phyloP scores from a whole-genome alignment of 1,140 invertebrate species.

The Drosophila sucinea region DNA sequence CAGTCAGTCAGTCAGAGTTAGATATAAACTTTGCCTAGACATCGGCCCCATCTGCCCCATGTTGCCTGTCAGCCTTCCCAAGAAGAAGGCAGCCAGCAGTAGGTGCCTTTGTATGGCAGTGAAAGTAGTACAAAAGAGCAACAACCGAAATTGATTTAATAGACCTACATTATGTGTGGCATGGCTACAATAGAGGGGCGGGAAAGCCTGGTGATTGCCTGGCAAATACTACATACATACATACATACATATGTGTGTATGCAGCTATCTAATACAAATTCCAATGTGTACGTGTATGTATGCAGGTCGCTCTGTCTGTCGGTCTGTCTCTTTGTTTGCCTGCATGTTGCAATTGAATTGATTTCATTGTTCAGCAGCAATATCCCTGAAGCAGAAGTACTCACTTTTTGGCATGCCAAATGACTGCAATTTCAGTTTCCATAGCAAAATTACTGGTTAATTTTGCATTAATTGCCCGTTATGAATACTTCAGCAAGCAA shows the following conservation, averaged over 20 bases:
- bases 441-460: slow-evolving; percentile 18
- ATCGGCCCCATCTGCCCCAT: slow-evolving; percentile 18
- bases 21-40: slow-evolving; percentile 17
- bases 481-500: background rate
- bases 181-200: background rate
- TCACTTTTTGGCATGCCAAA: slow-evolving; percentile 18
- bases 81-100: slow-evolving; percentile 19
- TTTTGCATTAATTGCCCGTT: slow-evolving; percentile 19
- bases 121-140: slow-evolving; percentile 73
- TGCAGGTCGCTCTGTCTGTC: background rate
- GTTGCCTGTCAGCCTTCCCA: slow-evolving; percentile 10
- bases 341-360: slow-evolving; percentile 7
- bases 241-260: slow-evolving; percentile 1
- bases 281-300: too few relatives aligned
- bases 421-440: slow-evolving; percentile 7
- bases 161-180: slow-evolving; percentile 57
- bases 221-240: slow-evolving; percentile 19
- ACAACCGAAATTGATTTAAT: slow-evolving; percentile 76
- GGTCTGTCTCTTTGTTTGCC: slow-evolving; percentile 21
- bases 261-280: slow-evolving; percentile 5
- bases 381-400: background rate
- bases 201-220: slow-evolving; percentile 3
- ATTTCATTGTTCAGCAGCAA: slow-evolving; percentile 18
- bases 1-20: slow-evolving; percentile 19
- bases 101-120: slow-evolving; percentile 24